These are phyloP conservation scores for Meta bourneti DNA, from an alignment of 2,888 invertebrate species.

Conservation along the genomic window DNA sequence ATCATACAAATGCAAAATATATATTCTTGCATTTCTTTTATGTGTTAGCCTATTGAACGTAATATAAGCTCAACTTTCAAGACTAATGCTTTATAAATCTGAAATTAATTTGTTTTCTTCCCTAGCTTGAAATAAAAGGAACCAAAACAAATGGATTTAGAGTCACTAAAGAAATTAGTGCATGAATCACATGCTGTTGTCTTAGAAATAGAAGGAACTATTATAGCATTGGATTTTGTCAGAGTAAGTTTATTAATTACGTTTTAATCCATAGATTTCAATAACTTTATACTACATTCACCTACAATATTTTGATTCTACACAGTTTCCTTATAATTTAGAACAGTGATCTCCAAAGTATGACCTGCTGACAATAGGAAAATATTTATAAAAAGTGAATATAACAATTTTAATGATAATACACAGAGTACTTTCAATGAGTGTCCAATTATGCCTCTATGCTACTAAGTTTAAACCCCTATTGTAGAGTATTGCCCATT, in stretches of 20 bases:
- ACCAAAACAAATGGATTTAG: not conserved
- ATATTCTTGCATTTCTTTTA: too few species aligned
- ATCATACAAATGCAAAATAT: too few species aligned
- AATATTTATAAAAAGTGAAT: not conserved
- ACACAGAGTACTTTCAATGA: not conserved
- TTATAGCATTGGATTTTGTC: slow-evolving; percentile 82
- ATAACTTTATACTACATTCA: not conserved
- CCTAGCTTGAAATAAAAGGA: too few species aligned
- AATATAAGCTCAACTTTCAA: too few species aligned
- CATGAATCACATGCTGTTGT: not conserved
- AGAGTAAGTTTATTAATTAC: slow-evolving; percentile 79
- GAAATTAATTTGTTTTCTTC: too few species aligned
- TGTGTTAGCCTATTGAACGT: too few species aligned
- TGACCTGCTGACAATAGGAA: not conserved
- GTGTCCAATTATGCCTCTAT: not conserved
- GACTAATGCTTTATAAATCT: too few species aligned
- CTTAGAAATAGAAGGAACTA: slow-evolving; percentile 83
- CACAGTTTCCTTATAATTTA: not conserved
- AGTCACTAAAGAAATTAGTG: not conserved
- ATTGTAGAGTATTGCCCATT: not conserved
- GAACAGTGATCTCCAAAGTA: not conserved
- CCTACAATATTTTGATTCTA: not conserved
- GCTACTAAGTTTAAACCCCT: too few species aligned
- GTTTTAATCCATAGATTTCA: too few species aligned
- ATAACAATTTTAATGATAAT: not conserved